Evolutionary conservation across 35 echinoderm and acorn worm genomes (phyloP).

Genomic region (Lytechinus variegatus): DNA sequence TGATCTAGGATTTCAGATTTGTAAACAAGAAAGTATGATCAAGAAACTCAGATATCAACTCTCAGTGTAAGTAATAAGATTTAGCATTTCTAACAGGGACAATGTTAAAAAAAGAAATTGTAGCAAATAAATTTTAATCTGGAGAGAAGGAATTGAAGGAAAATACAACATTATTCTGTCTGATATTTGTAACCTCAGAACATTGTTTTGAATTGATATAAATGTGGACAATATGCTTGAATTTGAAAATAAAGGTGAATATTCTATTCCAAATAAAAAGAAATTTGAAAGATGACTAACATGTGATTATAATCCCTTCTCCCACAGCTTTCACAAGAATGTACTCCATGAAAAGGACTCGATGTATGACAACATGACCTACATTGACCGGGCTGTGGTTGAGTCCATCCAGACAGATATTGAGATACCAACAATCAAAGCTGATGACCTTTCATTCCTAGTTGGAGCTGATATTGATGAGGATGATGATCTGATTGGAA

Average conservation of each 20-base stretch:
- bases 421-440: not conserved
- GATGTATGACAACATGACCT: conserved; percentile 15
- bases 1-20: not conserved
- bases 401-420: not conserved
- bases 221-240: no score
- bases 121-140: no score
- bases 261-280: no score
- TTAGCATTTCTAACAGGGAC: no score
- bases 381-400: conserved; percentile 36
- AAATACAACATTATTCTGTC: no score
- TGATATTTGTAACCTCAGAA: no score
- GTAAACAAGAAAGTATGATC: not conserved
- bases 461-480: not conserved
- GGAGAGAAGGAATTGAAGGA: no score
- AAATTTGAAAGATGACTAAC: no score
- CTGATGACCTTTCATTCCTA: not conserved
- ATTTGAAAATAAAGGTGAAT: no score
- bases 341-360: not conserved
- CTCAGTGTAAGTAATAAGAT: not conserved
- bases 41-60: conserved; percentile 43
- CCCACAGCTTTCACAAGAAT: conserved; percentile 19
- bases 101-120: no score
- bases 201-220: no score
- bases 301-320: no score
- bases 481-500: conserved; percentile 26